phyloP scores from a whole-genome alignment of 2,888 invertebrate genomes.

The Apotomis betuletana region DNA sequence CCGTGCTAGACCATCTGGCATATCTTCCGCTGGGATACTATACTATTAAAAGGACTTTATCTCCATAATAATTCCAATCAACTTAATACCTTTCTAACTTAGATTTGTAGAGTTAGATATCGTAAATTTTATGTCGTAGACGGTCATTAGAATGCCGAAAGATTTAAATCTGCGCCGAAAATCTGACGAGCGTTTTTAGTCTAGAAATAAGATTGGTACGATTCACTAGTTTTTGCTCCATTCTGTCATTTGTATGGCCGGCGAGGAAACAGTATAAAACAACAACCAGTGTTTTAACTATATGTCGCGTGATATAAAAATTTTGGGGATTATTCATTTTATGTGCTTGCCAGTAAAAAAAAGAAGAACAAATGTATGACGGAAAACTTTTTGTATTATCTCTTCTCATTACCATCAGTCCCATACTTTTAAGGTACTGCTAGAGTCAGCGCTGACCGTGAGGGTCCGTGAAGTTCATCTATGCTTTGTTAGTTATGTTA shows the following conservation, averaged over 20 bases:
- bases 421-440: no score
- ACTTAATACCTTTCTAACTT: conserved; percentile 3
- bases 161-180: neutral
- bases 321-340: neutral
- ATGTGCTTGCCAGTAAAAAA: no score
- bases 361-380: no score
- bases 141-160: conserved; percentile 13
- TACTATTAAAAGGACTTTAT: neutral
- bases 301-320: neutral
- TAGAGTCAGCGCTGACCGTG: no score
- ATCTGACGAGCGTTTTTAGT: conserved; percentile 12
- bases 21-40: neutral
- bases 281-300: neutral
- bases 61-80: neutral
- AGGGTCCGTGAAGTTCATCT: no score
- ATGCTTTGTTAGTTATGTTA: no score
- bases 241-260: neutral
- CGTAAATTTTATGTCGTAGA: neutral
- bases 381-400: no score
- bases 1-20: neutral
- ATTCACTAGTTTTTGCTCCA: conserved; percentile 26
- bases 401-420: no score
- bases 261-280: neutral
- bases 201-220: conserved; percentile 25
- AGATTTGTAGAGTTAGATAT: conserved; percentile 3